These are phyloP conservation scores for Meloe dianella DNA, from an alignment of 2,888 invertebrate species.

Conservation along the genomic window DNA sequence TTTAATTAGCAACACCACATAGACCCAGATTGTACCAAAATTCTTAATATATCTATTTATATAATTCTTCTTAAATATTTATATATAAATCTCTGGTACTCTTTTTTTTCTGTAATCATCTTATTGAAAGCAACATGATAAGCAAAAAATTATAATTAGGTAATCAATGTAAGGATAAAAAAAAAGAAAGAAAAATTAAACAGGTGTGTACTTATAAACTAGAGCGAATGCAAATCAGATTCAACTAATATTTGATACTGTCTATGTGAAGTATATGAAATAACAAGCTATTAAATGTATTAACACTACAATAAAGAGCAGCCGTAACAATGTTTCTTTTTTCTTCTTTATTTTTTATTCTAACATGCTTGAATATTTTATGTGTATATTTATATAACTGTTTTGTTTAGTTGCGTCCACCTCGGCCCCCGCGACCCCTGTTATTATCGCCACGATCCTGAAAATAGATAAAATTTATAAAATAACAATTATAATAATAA, in stretches of 20 bases:
- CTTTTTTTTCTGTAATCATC: slow-evolving; percentile 13
- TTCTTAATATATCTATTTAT: no score
- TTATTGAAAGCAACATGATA: slow-evolving; percentile 29
- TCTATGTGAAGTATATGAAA: slow-evolving; percentile 47
- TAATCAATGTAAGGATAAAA: slow-evolving; percentile 16
- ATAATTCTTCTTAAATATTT: not conserved
- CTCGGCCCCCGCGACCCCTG: slow-evolving; percentile 52
- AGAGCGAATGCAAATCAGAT: slow-evolving; percentile 45
- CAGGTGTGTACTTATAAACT: slow-evolving; percentile 39
- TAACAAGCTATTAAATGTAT: slow-evolving; percentile 53
- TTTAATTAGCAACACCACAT: slow-evolving; percentile 40
- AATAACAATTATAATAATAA: no score
- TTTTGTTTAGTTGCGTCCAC: slow-evolving; percentile 50
- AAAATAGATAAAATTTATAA: no score
- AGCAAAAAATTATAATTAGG: slow-evolving; percentile 26
- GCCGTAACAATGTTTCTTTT: slow-evolving; percentile 51
- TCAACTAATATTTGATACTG: slow-evolving; percentile 47
- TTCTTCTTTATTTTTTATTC: slow-evolving; percentile 40
- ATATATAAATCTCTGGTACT: not conserved
- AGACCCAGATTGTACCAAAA: slow-evolving; percentile 38
- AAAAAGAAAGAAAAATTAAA: slow-evolving; percentile 20
- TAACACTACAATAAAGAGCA: slow-evolving; percentile 54
- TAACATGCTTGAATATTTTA: slow-evolving; percentile 31
- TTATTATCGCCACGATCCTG: slow-evolving; percentile 55
- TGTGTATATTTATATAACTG: slow-evolving; percentile 5